A percentile compares a stretch with the other conserved stretches of the same genome.
phyloP scores from a whole-genome alignment of 1,140 invertebrate species.

The Heterodera carotae region DNA sequence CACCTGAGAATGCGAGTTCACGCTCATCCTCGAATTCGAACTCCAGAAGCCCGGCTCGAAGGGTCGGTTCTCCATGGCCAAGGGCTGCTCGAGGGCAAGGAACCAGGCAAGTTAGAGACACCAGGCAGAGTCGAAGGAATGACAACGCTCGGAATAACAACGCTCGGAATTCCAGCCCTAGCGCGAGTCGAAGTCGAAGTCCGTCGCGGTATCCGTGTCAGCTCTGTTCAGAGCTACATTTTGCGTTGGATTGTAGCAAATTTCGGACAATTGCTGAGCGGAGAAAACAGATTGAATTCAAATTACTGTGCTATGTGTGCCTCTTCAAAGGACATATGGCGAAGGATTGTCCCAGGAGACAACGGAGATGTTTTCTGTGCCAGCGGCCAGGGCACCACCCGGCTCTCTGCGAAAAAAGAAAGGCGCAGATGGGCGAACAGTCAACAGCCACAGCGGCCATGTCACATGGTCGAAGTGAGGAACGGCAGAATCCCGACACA shows the following conservation, averaged over 20 bases:
- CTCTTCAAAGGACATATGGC: neutral
- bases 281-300: neutral
- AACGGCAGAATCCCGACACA: neutral
- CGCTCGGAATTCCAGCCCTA: neutral
- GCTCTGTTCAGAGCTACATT: neutral
- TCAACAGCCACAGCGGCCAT: neutral
- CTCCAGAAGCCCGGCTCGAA: too few relatives aligned
- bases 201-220: constrained; percentile 10
- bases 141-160: too few relatives aligned
- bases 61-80: neutral
- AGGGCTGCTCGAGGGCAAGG: neutral
- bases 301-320: constrained; percentile 8
- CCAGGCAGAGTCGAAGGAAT: too few relatives aligned
- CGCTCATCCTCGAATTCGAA: too few relatives aligned
- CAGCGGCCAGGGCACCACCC: neutral
- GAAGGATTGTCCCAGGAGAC: neutral
- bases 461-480: too few relatives aligned
- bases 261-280: neutral
- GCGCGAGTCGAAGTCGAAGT: neutral
- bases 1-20: too few relatives aligned
- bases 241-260: constrained; percentile 6
- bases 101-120: too few relatives aligned
- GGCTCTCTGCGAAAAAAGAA: neutral
- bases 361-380: neutral
- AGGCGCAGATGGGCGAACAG: neutral